Base-by-base conservation (phyloP, 2,113 vertebrate genomes). In the Chrysochloris asiatica region DNA sequence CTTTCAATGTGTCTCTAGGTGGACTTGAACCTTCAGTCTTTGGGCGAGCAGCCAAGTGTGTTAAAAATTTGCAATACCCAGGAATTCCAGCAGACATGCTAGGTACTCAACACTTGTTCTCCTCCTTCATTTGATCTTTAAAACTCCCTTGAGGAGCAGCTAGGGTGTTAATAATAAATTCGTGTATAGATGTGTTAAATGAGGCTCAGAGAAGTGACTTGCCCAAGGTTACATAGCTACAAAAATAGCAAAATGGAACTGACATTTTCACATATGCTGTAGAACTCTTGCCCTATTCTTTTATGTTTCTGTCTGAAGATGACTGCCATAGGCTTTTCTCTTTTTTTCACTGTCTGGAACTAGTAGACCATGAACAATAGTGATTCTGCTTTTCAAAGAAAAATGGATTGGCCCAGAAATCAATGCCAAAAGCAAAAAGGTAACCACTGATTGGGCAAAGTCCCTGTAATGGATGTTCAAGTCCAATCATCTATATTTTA, bases 101-200 rank as follows among this genome's bases (percentile, higher is more conserved):
- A 88, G 12, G 8, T 21, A 36, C 45, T 50, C 56, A 36, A 36
- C 36, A 87, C 50, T 41, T 50, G 26, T 77, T 65, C 45, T 72
- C 61, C 63, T 72, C 24, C 36, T 88, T 63, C 47, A 83, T 47
- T 65, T 83, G 63, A 33, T 71, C 38, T 87, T 91, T 61, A 91
- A 71, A 77, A 24, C 7, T 4, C 41, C 7, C 13, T 33, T 72
- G 63, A 73, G 38, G 77, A 78, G 38, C 14, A 91, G 80, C 56
- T 14, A 65, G 56, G 41, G 76, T 28, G 63, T 33, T 63, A 71
- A 76, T 77, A 90, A 30, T 83, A 33, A 16, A 61, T 81, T 47
- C 56, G 4, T 83, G 71, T 75, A 77, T 6, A 50, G 54, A 38
- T 45, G 72, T 83, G 21, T 54, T 80, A 93, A 84, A 48, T 45